Conservation (phyloP, 2,888 invertebrate species). For the Xylocampa areola region DNA sequence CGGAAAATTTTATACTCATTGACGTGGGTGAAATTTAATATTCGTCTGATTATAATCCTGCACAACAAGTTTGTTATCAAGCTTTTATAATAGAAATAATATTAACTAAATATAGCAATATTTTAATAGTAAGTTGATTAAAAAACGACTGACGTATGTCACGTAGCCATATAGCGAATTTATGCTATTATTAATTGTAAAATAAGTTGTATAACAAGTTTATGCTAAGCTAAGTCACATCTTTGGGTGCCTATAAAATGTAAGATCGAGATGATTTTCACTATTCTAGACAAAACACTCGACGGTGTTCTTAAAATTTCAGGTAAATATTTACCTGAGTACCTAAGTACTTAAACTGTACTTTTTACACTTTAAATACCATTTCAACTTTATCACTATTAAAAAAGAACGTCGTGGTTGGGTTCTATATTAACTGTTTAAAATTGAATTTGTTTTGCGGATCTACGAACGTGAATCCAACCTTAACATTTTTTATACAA, state of each 20-base stretch:
- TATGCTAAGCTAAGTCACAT: no score
- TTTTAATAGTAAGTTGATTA: not conserved
- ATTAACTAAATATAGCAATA: not conserved
- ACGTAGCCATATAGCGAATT: not conserved
- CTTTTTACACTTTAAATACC: not conserved
- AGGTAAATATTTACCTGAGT: no score
- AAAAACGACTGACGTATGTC: not conserved
- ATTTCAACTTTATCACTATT: conserved; percentile 20
- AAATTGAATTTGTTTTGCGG: conserved; percentile 71
- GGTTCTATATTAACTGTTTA: conserved; percentile 56
- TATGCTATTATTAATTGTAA: not conserved
- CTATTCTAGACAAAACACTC: no score
- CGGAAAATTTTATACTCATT: conserved; percentile 22
- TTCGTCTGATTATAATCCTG: conserved; percentile 27
- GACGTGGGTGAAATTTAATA: conserved; percentile 46
- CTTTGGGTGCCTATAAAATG: no score
- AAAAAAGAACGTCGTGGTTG: conserved; percentile 28
- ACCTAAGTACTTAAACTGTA: not conserved
- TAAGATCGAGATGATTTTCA: no score
- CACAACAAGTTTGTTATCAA: conserved; percentile 7
- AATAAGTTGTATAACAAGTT: not conserved
- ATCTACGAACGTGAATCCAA: conserved; percentile 64
- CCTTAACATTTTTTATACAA: conserved; percentile 53
- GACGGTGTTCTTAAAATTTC: no score
- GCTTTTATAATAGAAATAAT: conserved; percentile 9